A percentile compares a stretch with the other conserved stretches of the same genome.
Evolutionary conservation across 2,113 vertebrate genomes (phyloP).

Genomic region (Lepus europaeus): DNA sequence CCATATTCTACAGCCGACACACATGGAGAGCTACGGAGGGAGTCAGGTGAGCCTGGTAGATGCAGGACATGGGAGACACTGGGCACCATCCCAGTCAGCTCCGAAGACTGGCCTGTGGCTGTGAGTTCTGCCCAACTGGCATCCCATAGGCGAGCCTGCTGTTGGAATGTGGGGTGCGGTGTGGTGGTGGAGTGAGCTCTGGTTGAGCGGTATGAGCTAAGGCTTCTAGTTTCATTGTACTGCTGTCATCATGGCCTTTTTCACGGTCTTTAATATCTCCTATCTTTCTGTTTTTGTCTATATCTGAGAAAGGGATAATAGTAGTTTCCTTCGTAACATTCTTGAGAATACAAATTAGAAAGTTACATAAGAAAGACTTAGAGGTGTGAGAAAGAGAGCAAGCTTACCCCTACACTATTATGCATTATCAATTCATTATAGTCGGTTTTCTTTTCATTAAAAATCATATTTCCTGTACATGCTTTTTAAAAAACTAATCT

Average conservation of each 20-base stretch:
- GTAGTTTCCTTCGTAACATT: not conserved
- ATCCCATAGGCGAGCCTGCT: not conserved
- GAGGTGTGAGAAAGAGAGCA: not conserved
- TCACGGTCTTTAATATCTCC: not conserved
- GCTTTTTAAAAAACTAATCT: constrained; percentile 69
- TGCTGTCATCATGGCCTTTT: not conserved
- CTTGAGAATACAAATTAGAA: constrained; percentile 45
- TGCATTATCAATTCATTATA: constrained; percentile 56
- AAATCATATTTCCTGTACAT: constrained; percentile 67
- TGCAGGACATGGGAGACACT: not conserved
- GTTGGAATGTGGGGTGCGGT: not conserved
- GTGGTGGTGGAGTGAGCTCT: not conserved
- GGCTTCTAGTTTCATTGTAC: not conserved
- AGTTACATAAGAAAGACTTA: constrained; percentile 40
- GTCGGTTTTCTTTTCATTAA: constrained; percentile 76
- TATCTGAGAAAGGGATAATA: constrained; percentile 34
- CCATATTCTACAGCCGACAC: not conserved
- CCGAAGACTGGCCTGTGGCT: not conserved
- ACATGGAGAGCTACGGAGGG: not conserved
- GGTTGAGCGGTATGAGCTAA: not conserved
- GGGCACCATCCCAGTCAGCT: not conserved
- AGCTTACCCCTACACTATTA: constrained; percentile 36
- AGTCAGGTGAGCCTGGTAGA: not conserved
- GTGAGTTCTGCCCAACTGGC: not conserved
- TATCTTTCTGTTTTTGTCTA: constrained; percentile 20